Conservation (phyloP, 2,888 invertebrate species). For the Hipparchia sbordonii region DNA sequence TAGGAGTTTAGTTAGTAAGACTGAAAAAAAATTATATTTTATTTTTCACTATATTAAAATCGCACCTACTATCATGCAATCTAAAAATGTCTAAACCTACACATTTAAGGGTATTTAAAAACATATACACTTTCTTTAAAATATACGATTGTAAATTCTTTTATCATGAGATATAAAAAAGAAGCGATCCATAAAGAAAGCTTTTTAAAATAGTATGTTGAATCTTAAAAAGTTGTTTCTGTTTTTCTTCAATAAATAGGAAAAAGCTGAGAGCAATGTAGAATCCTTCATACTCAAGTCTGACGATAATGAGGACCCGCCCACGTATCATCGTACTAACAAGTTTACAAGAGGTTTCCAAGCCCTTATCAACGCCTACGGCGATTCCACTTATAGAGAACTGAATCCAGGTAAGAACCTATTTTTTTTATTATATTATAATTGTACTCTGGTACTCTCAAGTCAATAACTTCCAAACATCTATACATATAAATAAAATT, state of each 20-base stretch:
- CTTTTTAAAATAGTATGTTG: neutral
- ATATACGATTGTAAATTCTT: too few relatives aligned
- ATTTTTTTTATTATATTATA: too few relatives aligned
- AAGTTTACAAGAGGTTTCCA: constrained; percentile 96
- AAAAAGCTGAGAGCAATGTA: constrained; percentile 86
- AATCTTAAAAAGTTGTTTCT: constrained; percentile 1
- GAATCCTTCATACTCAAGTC: constrained; percentile 94
- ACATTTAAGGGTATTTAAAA: too few relatives aligned
- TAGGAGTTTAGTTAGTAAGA: too few relatives aligned
- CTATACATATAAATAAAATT: too few relatives aligned
- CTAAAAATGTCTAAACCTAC: too few relatives aligned
- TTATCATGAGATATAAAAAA: neutral
- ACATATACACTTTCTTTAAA: too few relatives aligned
- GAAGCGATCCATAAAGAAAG: neutral
- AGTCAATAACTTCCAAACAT: too few relatives aligned
- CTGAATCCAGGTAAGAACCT: constrained; percentile 89
- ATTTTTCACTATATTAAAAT: too few relatives aligned
- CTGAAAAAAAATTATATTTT: too few relatives aligned
- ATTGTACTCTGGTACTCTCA: too few relatives aligned
- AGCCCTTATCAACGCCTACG: constrained; percentile 95
- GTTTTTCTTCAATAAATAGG: constrained; percentile 41
- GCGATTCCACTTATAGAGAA: constrained; percentile 94
- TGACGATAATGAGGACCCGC: constrained; percentile 87
- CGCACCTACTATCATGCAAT: too few relatives aligned
- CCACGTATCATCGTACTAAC: constrained; percentile 94